Base-by-base conservation (phyloP, 2,113 vertebrate genomes). In the Callorhinus ursinus region DNA sequence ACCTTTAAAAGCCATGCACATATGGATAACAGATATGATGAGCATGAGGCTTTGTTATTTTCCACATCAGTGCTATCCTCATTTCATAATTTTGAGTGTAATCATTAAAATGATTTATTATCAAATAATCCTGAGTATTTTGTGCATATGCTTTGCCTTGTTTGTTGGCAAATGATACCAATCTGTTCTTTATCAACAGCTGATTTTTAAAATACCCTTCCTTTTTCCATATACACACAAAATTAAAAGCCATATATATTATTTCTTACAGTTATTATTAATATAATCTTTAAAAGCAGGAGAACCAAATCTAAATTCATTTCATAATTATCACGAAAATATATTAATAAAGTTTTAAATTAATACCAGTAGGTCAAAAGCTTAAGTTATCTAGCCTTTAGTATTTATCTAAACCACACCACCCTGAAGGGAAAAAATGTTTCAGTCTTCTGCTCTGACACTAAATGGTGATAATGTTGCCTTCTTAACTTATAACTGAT, bases 91-190 rank as follows among this genome's bases (percentile, higher is more conserved):
- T 98, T 97, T 98, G 97, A 98, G 97, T 97, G 94, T 97, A 97
- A 98, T 98, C 96, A 97, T 98, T 98, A 98, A 98, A 97, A 97
- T 98, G 97, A 98, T 98, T 98, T 98, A 98, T 98, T 98, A 97
- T 95, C 97, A 97, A 98, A 93, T 98, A 98, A 98, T 97, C 97
- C 93, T 55, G 95, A 92, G 76, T 86, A 97, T 97, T 98, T 97
- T 95, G 95, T 96, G 93, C 96, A 98, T 98, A 98, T 98, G 98
- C 88, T 98, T 98, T 98, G 90, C 97, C 96, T 98, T 98, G 98
- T 98, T 98, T 97, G 59, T 97, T 98, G 98, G 97, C 97, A 98
- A 97, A 80, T 95, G 94, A 96, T 94, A 98, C 79, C 97, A 97
- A 97, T 94, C 65, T 91, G 90, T 85, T 91, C 81, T 89, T 94